Base-by-base conservation (phyloP, 2,113 vertebrate species). In the Syngnathoides biaculeatus region DNA sequence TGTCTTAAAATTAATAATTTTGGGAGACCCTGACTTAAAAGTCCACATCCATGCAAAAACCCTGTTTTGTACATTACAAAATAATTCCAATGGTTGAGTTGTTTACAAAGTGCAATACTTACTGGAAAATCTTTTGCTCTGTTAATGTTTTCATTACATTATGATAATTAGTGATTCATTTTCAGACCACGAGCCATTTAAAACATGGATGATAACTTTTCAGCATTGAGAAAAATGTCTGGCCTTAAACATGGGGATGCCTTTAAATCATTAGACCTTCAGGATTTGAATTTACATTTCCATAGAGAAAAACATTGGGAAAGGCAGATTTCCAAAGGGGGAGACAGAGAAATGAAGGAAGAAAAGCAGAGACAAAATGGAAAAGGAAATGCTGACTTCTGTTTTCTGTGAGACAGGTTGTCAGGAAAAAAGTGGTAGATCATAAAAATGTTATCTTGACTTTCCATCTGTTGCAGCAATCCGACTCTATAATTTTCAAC, bases 371-470 rank as follows among this genome's bases (percentile, higher is more conserved):
- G 72, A 74, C 73, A 66, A 65, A 6, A 0, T 2, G 15, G 68
- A 80, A 55, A 26, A 61, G 59, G 68, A 84, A 74, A 81, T 1
- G 70, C 71, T 79, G 78, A 83, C 72, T 76, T 75, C 68, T 73
- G 80, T 66, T 77, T 67, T 74, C 73, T 84, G 77, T 65, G 74
- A 64, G 72, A 86, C 71, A 77, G 66, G 38, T 43, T 75, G 75
- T 50, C 73, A 81, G 76, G 64, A 78, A 82, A 82, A 79, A 84
- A 86, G 78, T 74, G 69, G 74, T 45, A 2, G 58, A 82, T 75
- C 79, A 74, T 80, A 78, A 82, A 87, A 75, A 75, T 68, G 55
- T 57, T 57, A 26, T 42, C 59, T 42, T 62, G 11, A 40, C 59
- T 40, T 83, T 84, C 64, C 73, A 68, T 77, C 73, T 45, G 10